Base-by-base conservation (phyloP, 1,140 invertebrate genomes). In the Pseudomyrmex dendroicus region DNA sequence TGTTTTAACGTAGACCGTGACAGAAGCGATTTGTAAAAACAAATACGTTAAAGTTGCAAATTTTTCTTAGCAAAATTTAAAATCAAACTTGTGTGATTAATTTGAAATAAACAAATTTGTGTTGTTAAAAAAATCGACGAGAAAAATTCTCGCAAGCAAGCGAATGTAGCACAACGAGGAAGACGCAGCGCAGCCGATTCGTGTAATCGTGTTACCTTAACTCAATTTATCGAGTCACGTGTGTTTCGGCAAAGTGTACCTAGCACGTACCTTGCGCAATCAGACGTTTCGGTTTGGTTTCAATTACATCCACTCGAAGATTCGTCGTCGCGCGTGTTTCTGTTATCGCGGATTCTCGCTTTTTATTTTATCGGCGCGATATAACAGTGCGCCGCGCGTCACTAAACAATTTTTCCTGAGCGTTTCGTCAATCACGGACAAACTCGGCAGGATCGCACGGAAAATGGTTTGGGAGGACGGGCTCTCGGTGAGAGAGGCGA, bases 401-500 rank as follows among this genome's bases (percentile, higher is more conserved):
- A 0, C 12, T 8, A 62, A 62, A 1, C 15, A 15, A 25, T 66
- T 22, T 15, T 44, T 66, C 13, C 57, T n/a, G 62, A 52, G 12
- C 13, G 25, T 44, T 20, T 48, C 13, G 64, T 52, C 35, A 20
- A 10, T 48, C 8, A 50, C 35, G 57, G 15, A 46, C 46, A 44
- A 25, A 77, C 12, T 22, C 83, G 66, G 59, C 35, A 44, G 67
- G 82, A 76, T 68, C 52, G 68, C 22, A 15, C 50, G 44, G 22
- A 67, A 44, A 63, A 93, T 93, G 93, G 92, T 93, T 56, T 90
- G 91, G 88, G 94, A 95, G 91, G 91, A 93, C 78, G 85, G 89
- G 46, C 88, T 95, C 74, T 93, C 94, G 50, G 93, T 94, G 84
- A 93, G 92, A 83, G 94, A 95, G 84, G 92, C 95, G 86, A 94